These are phyloP conservation scores for Achatina immaculata DNA, from an alignment of 1,140 invertebrate genomes.

Conservation along the genomic window DNA sequence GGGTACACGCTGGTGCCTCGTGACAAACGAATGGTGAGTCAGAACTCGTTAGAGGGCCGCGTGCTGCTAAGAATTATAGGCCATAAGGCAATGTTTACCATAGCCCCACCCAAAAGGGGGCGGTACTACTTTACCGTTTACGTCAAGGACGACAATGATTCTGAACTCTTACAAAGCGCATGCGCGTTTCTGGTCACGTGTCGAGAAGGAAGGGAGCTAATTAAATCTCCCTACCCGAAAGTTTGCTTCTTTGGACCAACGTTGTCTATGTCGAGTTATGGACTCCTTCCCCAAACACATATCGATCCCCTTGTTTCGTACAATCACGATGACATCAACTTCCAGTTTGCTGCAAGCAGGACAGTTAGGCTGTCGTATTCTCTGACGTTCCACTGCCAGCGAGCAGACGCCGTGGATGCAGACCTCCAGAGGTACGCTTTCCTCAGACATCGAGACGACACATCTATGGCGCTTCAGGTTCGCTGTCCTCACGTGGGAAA, in stretches of 20 bases:
- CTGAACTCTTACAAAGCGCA: conserved; percentile 66
- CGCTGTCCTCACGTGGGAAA: conserved; percentile 66
- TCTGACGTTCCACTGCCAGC: conserved; percentile 60
- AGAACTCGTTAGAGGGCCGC: conserved; percentile 58
- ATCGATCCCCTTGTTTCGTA: conserved; percentile 63
- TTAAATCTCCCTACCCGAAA: conserved; percentile 61
- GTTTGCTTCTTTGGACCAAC: conserved; percentile 67
- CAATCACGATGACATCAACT: conserved; percentile 61
- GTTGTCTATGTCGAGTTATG: conserved; percentile 53
- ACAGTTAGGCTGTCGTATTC: conserved; percentile 60
- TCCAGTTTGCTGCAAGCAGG: conserved; percentile 59
- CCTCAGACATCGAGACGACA: conserved; percentile 57
- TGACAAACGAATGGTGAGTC: conserved; percentile 50
- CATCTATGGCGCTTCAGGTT: conserved; percentile 58
- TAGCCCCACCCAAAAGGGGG: conserved; percentile 64
- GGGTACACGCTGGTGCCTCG: conserved; percentile 63
- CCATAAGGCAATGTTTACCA: conserved; percentile 65
- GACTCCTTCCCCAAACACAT: conserved; percentile 62
- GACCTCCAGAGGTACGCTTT: conserved; percentile 67
- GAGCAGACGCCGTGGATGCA: conserved; percentile 52
- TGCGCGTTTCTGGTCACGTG: conserved; percentile 66
- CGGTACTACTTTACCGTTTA: conserved; percentile 67
- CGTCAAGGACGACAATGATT: conserved; percentile 65
- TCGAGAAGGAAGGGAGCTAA: conserved; percentile 57
- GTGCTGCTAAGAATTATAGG: conserved; percentile 64